Evolutionary conservation across 2,113 vertebrate genomes (phyloP), one percentile per base, ranked within the genome.

Genomic region (Nymphicus hollandicus): DNA sequence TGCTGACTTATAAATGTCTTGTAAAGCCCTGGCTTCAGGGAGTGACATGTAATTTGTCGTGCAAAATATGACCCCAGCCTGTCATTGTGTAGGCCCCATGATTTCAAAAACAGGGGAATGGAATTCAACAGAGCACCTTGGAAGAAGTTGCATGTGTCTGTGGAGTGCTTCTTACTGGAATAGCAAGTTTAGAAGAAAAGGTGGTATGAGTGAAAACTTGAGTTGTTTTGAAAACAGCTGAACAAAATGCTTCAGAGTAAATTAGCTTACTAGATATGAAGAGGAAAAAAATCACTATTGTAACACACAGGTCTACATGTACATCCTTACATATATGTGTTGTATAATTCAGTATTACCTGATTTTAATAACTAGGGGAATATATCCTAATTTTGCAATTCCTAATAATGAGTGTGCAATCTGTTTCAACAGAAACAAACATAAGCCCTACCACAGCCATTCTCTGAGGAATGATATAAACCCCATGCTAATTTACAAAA

Each of bases 81-180:
- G 14, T 43, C 0, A 0, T 44, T n/a, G 15, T 35, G 12, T 50
- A 35, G 11, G 3, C 17, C 28, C 16, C 18, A 3, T 64, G 44
- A 41, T 61, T 77, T 91, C 11, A 73, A 53, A 93, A 92, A 17
- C 0, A 52, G 13, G 29, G 17, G 11, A n/a, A 60, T 83, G 64
- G 33, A 70, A 43, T 83, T 88, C 52, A 68, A 0, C 19, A 50
- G 46, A 63, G 17, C 25, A 64, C 19, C 13, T 13, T 37, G 47
- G n/a, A 70, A 69, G 46, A 77, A 50, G 25, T 35, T 58, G 14
- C 27, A 23, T 17, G 33, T 50, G 25, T 28, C 39, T 88, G 13
- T 81, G 50, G 28, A 50, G 41, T 49, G 14, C n/a, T 91, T 13
- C 28, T 70, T 66, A 27, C 46, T 81, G 50, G 50, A 73, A 53